Base-by-base conservation (phyloP, 2,888 invertebrate genomes). In the Drosophila testacea region DNA sequence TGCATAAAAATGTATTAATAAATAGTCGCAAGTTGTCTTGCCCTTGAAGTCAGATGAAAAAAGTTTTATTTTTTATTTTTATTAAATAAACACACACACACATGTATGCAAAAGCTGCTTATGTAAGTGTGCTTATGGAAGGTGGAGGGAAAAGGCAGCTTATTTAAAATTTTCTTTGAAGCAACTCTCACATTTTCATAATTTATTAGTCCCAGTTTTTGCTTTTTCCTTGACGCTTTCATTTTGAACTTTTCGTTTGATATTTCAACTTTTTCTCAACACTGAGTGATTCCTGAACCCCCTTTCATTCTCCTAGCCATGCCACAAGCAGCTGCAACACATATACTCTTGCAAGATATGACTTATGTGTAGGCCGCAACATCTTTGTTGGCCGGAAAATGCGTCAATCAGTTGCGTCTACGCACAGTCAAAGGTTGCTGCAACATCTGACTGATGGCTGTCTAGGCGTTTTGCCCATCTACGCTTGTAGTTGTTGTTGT, bases 101-200 rank as follows among this genome's bases (percentile, higher is more conserved):
- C 3, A 50, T 32, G 11, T 32, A 27, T 28, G 28, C 6, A 9
- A n/a, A n/a, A 10, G 13, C 47, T 41, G 27, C 36, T 46, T 28
- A 28, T 10, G 28, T 36, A 4, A 30, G n/a, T 22, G 9, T 32
- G 34, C 4, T 11, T 30, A 39, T 7, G 54, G 36, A 28, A 3
- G 7, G 6, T 4, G 34, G 4, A 11, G 2, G 32, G 27, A 2
- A n/a, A 42, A 22, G 38, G 32, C 47, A 54, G 9, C 61, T 77
- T 50, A 81, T 81, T 83, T 67, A 41, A 60, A 52, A 86, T 69
- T 54, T 83, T 13, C 66, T 82, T 82, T 87, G 79, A 83, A 63
- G 46, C 51, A 48, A 32, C 34, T 57, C 39, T 38, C 44, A 16
- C 47, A 60, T 67, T 66, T 86, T 63, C 72, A 83, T 82, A 81